phyloP scores from a whole-genome alignment of 1,140 invertebrate genomes.

The Drosophila baimaii region DNA sequence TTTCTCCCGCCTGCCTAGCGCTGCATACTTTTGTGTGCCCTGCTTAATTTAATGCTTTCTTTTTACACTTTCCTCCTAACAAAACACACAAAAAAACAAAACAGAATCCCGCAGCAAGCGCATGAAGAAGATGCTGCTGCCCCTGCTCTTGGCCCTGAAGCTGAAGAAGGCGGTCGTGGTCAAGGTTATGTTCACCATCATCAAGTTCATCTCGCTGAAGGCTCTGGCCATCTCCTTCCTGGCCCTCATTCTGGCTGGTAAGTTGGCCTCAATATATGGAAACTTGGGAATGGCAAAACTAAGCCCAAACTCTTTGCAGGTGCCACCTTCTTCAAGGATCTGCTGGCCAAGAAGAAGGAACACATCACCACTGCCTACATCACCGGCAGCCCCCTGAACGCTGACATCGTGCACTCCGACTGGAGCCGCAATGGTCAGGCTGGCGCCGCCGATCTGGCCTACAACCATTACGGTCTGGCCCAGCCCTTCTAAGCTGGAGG shows the following conservation, averaged over 20 bases:
- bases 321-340: slow-evolving; percentile 84
- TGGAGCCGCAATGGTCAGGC: slow-evolving; percentile 84
- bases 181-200: slow-evolving; percentile 87
- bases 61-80: slow-evolving; percentile 37
- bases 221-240: slow-evolving; percentile 87
- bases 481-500: slow-evolving; percentile 74
- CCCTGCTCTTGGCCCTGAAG: slow-evolving; percentile 87
- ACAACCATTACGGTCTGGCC: slow-evolving; percentile 82
- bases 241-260: slow-evolving; percentile 86
- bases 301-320: slow-evolving; percentile 33
- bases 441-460: slow-evolving; percentile 77
- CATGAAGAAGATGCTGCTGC: slow-evolving; percentile 87
- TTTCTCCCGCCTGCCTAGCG: slow-evolving; percentile 5
- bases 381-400: slow-evolving; percentile 83
- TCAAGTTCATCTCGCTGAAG: slow-evolving; percentile 88
- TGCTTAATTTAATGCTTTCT: slow-evolving; percentile 22
- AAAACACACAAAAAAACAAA: slow-evolving; percentile 1
- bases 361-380: slow-evolving; percentile 84
- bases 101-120: slow-evolving; percentile 86
- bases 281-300: slow-evolving; percentile 24
- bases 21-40: slow-evolving; percentile 52
- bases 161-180: slow-evolving; percentile 87
- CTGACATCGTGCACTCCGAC: slow-evolving; percentile 83
- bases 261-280: slow-evolving; percentile 5
- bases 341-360: slow-evolving; percentile 84